Evolutionary conservation across 2,797 vertebrate genomes (phyloP), one percentile per base, ranked within the genome.

Genomic region (Halcyon leucocephala): DNA sequence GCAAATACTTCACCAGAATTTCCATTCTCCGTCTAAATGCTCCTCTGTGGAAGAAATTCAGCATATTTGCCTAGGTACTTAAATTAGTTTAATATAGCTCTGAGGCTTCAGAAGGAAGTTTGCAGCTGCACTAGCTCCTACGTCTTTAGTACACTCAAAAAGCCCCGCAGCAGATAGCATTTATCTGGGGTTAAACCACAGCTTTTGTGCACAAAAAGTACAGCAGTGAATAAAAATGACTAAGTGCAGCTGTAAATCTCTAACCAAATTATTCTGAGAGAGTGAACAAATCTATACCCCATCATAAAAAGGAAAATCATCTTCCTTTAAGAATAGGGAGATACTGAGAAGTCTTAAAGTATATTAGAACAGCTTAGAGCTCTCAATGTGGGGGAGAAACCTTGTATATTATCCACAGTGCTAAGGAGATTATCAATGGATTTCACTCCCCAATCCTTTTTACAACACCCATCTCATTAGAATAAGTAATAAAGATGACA

Each of bases 391-490:
- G 93, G 95, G 94, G 93, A 95, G 95, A 97, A 95, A 87, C 83
- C 80, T 77, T 77, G 89, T 87, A 97, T 69, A 92, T 96, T 94
- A 90, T 92, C 93, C 71, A n/a, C 80, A 71, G 77, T 9, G 74
- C 83, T 97, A 97, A 98, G 95, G 87, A 93, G 97, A 97, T 97
- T 97, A 97, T 91, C 82, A 84, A 79, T 95, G 95, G 94, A 83
- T 97, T 97, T 97, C 95, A 64, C 82, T 90, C 55, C 66, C 67
- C 37, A 37, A 81, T 96, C 88, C 96, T 92, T 95, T 94, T 92
- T 95, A 87, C 82, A 81, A 52, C 91, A 89, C 91, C 82, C 93
- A 62, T 86, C 92, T 96, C 87, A 83, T 95, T 88, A 97, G 95
- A 96, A 96, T 96, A 73, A 95, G 95, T 79, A 95, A 95, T 91